Evolutionary conservation across 2,797 vertebrate genomes (phyloP), one percentile per base, ranked within the genome.

Genomic region (Takifugu rubripes): DNA sequence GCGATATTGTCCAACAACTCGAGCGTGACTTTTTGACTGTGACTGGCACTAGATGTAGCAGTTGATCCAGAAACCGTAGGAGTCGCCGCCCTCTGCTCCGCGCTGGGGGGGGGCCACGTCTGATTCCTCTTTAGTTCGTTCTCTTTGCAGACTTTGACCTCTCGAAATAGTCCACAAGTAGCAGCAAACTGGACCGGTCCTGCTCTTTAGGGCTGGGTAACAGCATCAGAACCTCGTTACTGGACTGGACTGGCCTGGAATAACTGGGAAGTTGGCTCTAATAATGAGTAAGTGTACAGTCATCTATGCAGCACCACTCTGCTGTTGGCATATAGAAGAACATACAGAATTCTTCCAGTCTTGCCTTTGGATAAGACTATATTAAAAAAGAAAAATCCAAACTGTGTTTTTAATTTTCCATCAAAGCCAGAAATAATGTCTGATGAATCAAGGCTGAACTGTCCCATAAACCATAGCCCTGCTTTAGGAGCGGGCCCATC

Each of bases 381-480:
- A 6, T 33, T 36, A 12, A 12, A 59, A 68, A 66, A 54, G 48
- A 49, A 31, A 31, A 31, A 31, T 77, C 60, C 61, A 54, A 66
- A 74, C 54, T 64, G 69, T 54, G 59, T 78, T 73, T 73, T 72
- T 71, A 80, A 71, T 74, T 56, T 52, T 65, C 68, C 69, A 75
- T 82, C 73, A 81, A 79, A 84, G 82, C 68, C 61, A 42, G 53
- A 54, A 70, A 74, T 60, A 61, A 76, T 82, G 72, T 74, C 72
- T 68, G 82, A 82, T 77, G 69, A 78, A 81, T 79, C 69, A 64
- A 66, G 71, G 61, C 73, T 59, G 60, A 80, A 81, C 74, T 77
- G 81, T 83, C 82, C 75, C 80, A 77, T 85, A 81, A 81, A 85
- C 72, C 83, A 73, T 77, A 62, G 43, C 71, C 87, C 82, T 77